Evolutionary conservation across 1,140 invertebrate genomes (phyloP).

Genomic region (Hesperophylax magnus): DNA sequence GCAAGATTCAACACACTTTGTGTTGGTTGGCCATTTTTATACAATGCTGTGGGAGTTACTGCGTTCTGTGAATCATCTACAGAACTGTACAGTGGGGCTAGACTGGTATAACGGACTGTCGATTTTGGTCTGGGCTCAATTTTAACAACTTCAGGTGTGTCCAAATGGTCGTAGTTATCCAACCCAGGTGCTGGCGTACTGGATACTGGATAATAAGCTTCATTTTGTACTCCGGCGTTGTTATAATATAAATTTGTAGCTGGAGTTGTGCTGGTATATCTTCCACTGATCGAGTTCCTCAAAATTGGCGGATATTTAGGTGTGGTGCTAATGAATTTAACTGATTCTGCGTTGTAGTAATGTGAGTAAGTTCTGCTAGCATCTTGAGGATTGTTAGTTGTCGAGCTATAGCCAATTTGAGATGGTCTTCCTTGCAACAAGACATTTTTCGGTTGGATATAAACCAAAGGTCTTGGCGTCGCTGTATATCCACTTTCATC

Average conservation of each 20-base stretch:
- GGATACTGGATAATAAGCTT: neutral
- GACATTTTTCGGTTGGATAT: conserved; percentile 21
- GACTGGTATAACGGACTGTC: conserved; percentile 44
- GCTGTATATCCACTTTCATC: conserved; percentile 8
- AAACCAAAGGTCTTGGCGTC: conserved; percentile 40
- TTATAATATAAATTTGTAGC: conserved; percentile 18
- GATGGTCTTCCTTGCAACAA: neutral
- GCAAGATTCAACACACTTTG: neutral
- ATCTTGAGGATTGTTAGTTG: conserved; percentile 25
- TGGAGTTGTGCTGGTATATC: neutral
- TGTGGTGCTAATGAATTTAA: conserved; percentile 49
- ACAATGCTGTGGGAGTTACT: conserved; percentile 7
- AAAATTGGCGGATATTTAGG: conserved; percentile 44
- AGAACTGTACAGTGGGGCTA: conserved; percentile 44
- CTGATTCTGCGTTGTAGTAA: conserved; percentile 43
- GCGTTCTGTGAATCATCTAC: neutral
- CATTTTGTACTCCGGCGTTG: neutral
- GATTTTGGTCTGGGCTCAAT: conserved; percentile 20
- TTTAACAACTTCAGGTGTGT: conserved; percentile 41
- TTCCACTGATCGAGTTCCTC: conserved; percentile 36
- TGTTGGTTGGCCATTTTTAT: neutral
- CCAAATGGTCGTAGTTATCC: conserved; percentile 52
- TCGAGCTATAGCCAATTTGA: conserved; percentile 11
- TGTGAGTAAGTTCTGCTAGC: conserved; percentile 42
- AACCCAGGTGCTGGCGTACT: conserved; percentile 46